A percentile compares a stretch with the other conserved stretches of the same genome.
Conservation (phyloP, 2,888 invertebrate species). For the Aleiodes alternator region DNA sequence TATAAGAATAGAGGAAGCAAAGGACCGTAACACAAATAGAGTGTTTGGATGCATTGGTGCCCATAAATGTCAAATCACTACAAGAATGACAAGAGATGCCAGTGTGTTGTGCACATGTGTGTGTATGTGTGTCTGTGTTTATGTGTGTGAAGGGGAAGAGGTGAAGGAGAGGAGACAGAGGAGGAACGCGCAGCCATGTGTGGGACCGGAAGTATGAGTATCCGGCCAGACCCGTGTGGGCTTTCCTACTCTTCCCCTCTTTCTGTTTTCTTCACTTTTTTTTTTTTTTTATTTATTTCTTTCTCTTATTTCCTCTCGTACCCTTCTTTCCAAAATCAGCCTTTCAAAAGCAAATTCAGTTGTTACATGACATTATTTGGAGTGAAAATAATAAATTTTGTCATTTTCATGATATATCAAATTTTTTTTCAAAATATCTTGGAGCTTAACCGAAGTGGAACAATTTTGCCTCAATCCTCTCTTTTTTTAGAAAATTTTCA, state of each 20-base stretch:
- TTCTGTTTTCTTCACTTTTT: constrained; percentile 43
- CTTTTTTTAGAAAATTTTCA: too few relatives aligned
- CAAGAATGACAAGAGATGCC: constrained; percentile 2
- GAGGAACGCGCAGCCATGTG: constrained; percentile 67
- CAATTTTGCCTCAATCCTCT: too few relatives aligned
- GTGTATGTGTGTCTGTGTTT: constrained; percentile 51
- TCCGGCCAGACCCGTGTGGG: constrained; percentile 76
- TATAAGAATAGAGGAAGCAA: constrained; percentile 41
- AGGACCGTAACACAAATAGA: constrained; percentile 29
- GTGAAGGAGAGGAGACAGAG: constrained; percentile 37
- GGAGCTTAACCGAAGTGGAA: too few relatives aligned
- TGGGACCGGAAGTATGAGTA: constrained; percentile 75
- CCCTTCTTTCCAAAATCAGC: constrained; percentile 46
- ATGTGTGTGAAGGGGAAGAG: constrained; percentile 52
- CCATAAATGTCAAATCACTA: constrained; percentile 34
- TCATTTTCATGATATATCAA: too few relatives aligned
- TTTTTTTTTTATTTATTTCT: constrained; percentile 46
- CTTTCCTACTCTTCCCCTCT: constrained; percentile 67
- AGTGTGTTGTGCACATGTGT: constrained; percentile 30
- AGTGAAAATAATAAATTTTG: background rate
- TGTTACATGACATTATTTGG: constrained; percentile 35
- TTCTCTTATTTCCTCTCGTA: constrained; percentile 41
- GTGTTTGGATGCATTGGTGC: constrained; percentile 25
- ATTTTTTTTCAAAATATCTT: too few relatives aligned
- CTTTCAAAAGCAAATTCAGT: constrained; percentile 33